A percentile compares a stretch with the other conserved stretches of the same genome.
Conservation (phyloP, 2,888 invertebrate species). For the Dascillus cervinus region DNA sequence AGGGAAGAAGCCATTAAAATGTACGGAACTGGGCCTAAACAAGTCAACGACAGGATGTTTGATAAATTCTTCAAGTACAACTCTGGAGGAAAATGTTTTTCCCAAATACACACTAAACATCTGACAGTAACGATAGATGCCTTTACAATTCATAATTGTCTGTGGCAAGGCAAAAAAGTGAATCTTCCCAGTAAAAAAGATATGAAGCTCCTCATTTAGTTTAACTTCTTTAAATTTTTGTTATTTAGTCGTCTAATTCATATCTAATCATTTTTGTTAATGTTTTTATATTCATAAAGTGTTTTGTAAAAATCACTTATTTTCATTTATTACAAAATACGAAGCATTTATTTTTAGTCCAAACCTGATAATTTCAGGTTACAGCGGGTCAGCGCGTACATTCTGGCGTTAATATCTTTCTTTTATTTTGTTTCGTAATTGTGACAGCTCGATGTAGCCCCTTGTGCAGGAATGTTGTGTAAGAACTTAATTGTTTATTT, state of each 20-base stretch:
- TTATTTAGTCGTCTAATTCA: constrained; percentile 37
- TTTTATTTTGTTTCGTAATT: no score
- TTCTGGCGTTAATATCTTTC: no score
- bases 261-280: constrained; percentile 28
- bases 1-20: constrained; percentile 83
- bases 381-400: no score
- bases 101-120: constrained; percentile 96
- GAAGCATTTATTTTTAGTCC: no score
- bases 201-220: constrained; percentile 86
- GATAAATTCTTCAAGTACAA: constrained; percentile 99
- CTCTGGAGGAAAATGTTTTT: constrained; percentile 97
- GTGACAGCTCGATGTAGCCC: no score
- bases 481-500: no score
- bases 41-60: constrained; percentile 95
- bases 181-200: constrained; percentile 89
- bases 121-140: constrained; percentile 99
- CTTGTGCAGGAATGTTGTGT: no score
- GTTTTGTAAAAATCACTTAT: neutral
- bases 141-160: constrained; percentile 96
- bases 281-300: constrained; percentile 3
- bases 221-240: constrained; percentile 17
- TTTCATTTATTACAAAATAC: no score
- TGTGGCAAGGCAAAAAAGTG: constrained; percentile 97
- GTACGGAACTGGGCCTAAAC: constrained; percentile 92
- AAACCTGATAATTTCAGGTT: no score